Evolutionary conservation across 2,113 vertebrate species (phyloP).

Genomic region (Cheirogaleus medius): DNA sequence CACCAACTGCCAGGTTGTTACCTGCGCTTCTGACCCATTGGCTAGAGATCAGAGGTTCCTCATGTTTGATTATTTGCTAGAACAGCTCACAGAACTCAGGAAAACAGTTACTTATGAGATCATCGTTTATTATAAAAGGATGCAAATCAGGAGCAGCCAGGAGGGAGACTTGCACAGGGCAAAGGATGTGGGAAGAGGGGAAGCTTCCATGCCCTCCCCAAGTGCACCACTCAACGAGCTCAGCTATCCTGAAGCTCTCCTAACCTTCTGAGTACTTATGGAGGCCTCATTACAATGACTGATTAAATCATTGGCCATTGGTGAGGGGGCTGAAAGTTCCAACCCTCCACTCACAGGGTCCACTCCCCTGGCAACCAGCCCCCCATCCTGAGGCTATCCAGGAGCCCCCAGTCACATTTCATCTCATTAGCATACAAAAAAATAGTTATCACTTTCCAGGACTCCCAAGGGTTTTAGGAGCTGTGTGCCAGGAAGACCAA

Average conservation of each 20-base stretch:
- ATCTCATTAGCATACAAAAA: background rate
- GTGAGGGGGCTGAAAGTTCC: background rate
- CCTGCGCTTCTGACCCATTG: background rate
- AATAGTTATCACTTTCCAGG: background rate
- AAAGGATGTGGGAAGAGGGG: background rate
- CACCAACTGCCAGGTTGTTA: background rate
- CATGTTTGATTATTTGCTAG: background rate
- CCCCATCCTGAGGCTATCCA: background rate
- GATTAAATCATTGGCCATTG: background rate
- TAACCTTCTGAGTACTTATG: background rate
- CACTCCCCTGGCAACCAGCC: background rate
- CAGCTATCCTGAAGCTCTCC: background rate
- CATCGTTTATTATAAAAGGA: background rate
- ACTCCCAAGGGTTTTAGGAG: background rate
- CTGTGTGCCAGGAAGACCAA: background rate
- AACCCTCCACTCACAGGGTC: background rate
- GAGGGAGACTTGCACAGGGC: background rate
- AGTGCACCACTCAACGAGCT: background rate
- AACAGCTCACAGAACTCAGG: background rate
- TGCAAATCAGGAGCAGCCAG: background rate
- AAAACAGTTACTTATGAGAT: background rate
- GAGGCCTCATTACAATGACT: background rate
- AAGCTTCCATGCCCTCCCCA: background rate
- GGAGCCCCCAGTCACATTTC: background rate
- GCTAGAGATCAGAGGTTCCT: background rate